A percentile compares a stretch with the other conserved stretches of the same genome.
These are phyloP conservation scores for Diloba caeruleocephala DNA, from an alignment of 2,888 invertebrate species.

Conservation along the genomic window DNA sequence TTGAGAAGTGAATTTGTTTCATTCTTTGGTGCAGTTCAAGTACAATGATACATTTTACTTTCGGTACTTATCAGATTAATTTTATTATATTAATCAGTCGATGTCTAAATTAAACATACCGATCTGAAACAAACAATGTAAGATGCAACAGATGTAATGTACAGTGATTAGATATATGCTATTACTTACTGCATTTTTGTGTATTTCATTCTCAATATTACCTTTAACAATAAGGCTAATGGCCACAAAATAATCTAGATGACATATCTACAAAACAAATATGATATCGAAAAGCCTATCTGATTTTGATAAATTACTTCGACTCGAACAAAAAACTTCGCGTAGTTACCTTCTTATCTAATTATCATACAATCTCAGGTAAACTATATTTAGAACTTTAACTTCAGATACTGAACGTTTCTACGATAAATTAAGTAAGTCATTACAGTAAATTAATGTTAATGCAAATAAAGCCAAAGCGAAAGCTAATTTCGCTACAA, in stretches of 20 bases:
- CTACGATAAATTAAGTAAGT: no score
- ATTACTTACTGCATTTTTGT: no score
- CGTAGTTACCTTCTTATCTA: no score
- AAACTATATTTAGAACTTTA: not conserved
- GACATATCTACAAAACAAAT: slow-evolving; percentile 1
- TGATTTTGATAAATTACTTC: slow-evolving; percentile 4
- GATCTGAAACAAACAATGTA: not conserved
- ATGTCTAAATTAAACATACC: no score
- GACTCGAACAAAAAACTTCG: not conserved
- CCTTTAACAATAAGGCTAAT: no score
- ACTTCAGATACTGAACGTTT: no score
- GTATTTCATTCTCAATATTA: no score
- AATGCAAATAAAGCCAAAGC: no score
- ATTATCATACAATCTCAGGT: not conserved
- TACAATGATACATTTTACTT: not conserved
- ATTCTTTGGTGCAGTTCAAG: slow-evolving; percentile 6
- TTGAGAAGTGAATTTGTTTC: not conserved
- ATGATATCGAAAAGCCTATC: slow-evolving; percentile 1
- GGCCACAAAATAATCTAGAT: slow-evolving; percentile 10
- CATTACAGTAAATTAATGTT: no score
- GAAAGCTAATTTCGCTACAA: no score
- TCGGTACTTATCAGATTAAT: slow-evolving; percentile 10
- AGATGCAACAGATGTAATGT: not conserved
- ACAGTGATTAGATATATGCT: not conserved
- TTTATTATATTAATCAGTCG: no score